phyloP scores from a whole-genome alignment of 2,888 invertebrate genomes.

The Tetropium fuscum region DNA sequence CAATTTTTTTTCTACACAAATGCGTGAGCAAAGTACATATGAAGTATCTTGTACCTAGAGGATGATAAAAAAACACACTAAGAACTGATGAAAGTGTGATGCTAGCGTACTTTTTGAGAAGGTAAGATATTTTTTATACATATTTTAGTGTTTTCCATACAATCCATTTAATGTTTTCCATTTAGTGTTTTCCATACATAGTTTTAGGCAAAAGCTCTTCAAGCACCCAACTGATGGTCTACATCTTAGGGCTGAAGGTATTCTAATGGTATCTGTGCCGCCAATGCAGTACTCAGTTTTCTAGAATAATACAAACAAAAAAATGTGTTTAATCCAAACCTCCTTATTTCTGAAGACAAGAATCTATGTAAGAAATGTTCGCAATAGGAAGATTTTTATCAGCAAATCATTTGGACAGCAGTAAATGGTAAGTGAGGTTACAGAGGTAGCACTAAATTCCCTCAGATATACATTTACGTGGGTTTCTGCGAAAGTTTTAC shows the following conservation, averaged over 20 bases:
- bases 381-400: constrained; percentile 39
- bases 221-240: too few relatives aligned
- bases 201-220: too few relatives aligned
- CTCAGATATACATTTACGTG: constrained; percentile 41
- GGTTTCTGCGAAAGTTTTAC: constrained; percentile 44
- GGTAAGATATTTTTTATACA: too few relatives aligned
- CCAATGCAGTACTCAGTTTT: background rate
- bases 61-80: too few relatives aligned
- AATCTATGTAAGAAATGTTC: constrained; percentile 30
- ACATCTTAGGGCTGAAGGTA: background rate
- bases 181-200: too few relatives aligned
- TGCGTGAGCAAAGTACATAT: too few relatives aligned
- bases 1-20: too few relatives aligned
- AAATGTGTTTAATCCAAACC: constrained; percentile 8
- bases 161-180: too few relatives aligned
- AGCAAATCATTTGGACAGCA: constrained; percentile 20
- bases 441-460: constrained; percentile 21
- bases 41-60: too few relatives aligned
- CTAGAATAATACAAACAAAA: constrained; percentile 4
- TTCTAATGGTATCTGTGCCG: background rate
- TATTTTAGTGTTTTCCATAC: too few relatives aligned
- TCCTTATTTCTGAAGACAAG: constrained; percentile 9
- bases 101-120: too few relatives aligned
- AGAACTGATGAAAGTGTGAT: too few relatives aligned
- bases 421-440: constrained; percentile 2